Base-by-base conservation (phyloP, 2,888 invertebrate species). In the Platypus cylindrus region DNA sequence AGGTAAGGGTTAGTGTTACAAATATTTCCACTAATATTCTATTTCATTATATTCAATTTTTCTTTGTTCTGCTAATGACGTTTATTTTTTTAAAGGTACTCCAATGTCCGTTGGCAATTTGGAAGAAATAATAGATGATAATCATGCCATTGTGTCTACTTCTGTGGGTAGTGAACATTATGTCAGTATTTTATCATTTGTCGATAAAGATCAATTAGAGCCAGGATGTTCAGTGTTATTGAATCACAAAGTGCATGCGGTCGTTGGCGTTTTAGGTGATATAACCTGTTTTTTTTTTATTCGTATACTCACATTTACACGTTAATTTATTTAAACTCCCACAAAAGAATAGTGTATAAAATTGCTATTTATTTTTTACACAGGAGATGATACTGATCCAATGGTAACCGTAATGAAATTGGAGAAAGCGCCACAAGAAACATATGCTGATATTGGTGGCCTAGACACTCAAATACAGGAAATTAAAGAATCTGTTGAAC, bases 371-470 rank as follows among this genome's bases (percentile, higher is more conserved):
- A 4, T 35, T 18, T 23, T 26, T 3, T 39, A 34, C 1, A 37
- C 52, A 32, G 55, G 91, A 15, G 98, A 98, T 65, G 97, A 98
- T 58, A 97, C 95, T 8, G 98, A 99, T 65, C 98, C 98, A 3
- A 98, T 98, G 97, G 98, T 99, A 2, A 97, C 95, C 8, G 98
- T 99, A 2, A 99, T 98, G 98, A 99, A 98, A 62, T 65, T 98
- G 28, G 98, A 99, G 59, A 99, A 99, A 57, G 98, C 98, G 5
- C 98, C 98, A 1, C 95, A 94, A 60, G 98, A 98, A 65, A 98
- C 97, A 0, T 98, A 98, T 59, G 97, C 97, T 9, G 98, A 94
- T 64, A 97, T 97, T 60, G 95, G 95, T 55, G 95, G 94, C 11
- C 67, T 97, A 8, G 95, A 95, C 56, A 86, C 85, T 20, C 98